phyloP scores from a whole-genome alignment of 2,113 vertebrate genomes.

The Rhinoderma darwinii region DNA sequence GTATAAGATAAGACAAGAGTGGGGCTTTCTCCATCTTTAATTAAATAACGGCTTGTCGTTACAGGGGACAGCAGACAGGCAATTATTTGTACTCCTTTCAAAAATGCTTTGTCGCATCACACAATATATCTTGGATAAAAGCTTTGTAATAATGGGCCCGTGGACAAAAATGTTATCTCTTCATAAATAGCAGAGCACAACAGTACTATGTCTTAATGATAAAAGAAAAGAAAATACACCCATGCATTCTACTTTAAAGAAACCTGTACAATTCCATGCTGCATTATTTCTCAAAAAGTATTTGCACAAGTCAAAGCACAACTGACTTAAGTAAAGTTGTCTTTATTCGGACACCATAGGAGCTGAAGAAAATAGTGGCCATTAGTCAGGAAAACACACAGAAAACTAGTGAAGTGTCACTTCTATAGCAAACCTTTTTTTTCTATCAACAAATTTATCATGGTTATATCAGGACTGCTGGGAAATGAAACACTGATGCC shows the following conservation, averaged over 20 bases:
- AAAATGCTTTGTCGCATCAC: conserved; percentile 1
- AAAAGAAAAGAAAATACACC: conserved; percentile 35
- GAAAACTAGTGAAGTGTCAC: conserved; percentile 51
- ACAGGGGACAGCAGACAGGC: conserved; percentile 11
- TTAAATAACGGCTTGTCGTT: conserved; percentile 51
- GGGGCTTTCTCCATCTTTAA: conserved; percentile 19
- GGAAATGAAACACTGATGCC: conserved; percentile 43
- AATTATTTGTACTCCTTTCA: conserved; percentile 54
- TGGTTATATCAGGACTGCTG: conserved; percentile 46
- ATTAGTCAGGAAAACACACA: conserved; percentile 52
- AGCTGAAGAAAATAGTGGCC: conserved; percentile 49
- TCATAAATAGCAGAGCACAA: conserved; percentile 28
- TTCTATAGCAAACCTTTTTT: conserved; percentile 48
- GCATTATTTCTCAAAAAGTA: conserved; percentile 30
- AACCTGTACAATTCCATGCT: conserved; percentile 4
- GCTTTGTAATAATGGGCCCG: conserved; percentile 37
- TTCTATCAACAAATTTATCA: conserved; percentile 57
- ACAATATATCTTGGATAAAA: conserved; percentile 47
- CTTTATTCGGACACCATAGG: conserved; percentile 52
- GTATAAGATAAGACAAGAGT: conserved; percentile 22
- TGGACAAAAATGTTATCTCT: conserved; percentile 31
- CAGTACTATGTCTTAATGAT: conserved; percentile 42
- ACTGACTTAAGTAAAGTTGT: conserved; percentile 59
- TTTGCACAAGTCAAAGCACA: conserved; percentile 51
- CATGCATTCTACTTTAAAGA: conserved; percentile 35